Percentiles rank a stretch among this genome's conserved stretches.
Conservation (phyloP, 2,888 invertebrate species). For the Ecliptopera silaceata region DNA sequence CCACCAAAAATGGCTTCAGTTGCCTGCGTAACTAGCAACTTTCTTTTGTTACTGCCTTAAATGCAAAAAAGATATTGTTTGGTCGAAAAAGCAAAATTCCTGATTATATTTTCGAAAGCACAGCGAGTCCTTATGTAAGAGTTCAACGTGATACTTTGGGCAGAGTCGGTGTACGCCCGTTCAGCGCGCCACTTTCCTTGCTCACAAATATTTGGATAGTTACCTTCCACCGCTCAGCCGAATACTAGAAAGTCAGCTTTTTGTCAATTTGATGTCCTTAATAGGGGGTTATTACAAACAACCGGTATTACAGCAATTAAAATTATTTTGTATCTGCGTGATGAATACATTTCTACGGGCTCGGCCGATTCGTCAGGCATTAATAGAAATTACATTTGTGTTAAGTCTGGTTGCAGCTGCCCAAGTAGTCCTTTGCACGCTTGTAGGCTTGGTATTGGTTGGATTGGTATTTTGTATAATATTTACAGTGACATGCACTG, state of each 20-base stretch:
- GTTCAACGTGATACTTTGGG: slow-evolving; percentile 80
- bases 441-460: neutral
- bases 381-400: slow-evolving; percentile 19
- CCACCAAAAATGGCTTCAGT: slow-evolving; percentile 44
- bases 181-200: slow-evolving; percentile 78
- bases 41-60: slow-evolving; percentile 57
- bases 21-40: slow-evolving; percentile 54
- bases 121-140: slow-evolving; percentile 78
- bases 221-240: slow-evolving; percentile 34
- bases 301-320: slow-evolving; percentile 38
- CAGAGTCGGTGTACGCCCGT: slow-evolving; percentile 60
- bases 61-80: slow-evolving; percentile 61
- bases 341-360: slow-evolving; percentile 33
- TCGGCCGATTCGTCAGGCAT: slow-evolving; percentile 33
- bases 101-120: slow-evolving; percentile 81
- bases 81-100: slow-evolving; percentile 64
- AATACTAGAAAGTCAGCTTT: slow-evolving; percentile 39
- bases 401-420: slow-evolving; percentile 11
- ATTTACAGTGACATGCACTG: slow-evolving; percentile 13
- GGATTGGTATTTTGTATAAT: neutral
- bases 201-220: slow-evolving; percentile 70
- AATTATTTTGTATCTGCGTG: slow-evolving; percentile 31
- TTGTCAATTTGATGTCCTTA: slow-evolving; percentile 40
- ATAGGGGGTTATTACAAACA: slow-evolving; percentile 38
- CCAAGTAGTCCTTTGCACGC: slow-evolving; percentile 12